Conservation (phyloP, 2,888 invertebrate genomes). For the Pterostichus niger region DNA sequence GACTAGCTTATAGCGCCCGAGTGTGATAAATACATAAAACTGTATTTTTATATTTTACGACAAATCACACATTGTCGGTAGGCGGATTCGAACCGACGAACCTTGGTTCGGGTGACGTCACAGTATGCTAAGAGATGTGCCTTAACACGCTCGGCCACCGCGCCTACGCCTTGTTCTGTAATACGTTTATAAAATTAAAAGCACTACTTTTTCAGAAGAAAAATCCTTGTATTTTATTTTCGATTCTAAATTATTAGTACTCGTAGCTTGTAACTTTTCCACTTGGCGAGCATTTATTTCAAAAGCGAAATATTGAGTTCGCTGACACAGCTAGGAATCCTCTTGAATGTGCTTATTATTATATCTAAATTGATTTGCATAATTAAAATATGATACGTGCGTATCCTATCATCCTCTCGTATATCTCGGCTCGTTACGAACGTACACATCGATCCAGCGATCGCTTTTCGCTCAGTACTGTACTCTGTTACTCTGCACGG, state of each 20-base stretch:
- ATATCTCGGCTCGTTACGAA: slow-evolving; percentile 1
- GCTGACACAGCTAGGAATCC: slow-evolving; percentile 17
- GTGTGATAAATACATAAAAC: no score
- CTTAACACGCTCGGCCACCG: no score
- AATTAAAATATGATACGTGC: slow-evolving; percentile 16
- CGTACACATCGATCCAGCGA: neutral
- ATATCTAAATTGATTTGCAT: slow-evolving; percentile 29
- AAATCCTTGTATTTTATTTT: neutral
- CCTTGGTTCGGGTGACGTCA: no score
- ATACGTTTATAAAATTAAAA: no score
- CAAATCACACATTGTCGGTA: no score
- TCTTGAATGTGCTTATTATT: slow-evolving; percentile 6
- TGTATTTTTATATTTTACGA: no score
- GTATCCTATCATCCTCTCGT: neutral
- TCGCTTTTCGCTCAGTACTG: neutral
- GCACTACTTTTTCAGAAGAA: no score
- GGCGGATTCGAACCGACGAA: no score
- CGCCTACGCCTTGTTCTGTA: no score
- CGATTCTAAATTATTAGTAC: neutral
- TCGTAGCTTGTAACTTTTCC: neutral
- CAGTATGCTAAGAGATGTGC: no score
- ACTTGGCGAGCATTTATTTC: neutral
- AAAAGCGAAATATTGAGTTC: neutral
- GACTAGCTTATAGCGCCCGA: no score
- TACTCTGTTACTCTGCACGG: neutral